phyloP scores from a whole-genome alignment of 1,140 invertebrate genomes.

The Trissolcus basalis region DNA sequence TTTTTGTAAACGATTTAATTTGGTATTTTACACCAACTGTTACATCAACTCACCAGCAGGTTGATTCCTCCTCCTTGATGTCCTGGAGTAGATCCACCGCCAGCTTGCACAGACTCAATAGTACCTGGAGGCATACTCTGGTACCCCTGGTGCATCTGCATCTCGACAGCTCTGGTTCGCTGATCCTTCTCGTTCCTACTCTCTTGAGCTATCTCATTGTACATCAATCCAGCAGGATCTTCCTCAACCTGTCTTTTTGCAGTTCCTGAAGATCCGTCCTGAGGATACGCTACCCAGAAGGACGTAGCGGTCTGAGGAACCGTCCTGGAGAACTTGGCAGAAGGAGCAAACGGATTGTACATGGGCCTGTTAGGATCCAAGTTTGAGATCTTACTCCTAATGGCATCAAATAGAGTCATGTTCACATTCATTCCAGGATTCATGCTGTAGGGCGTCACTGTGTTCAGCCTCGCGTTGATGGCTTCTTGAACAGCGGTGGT shows the following conservation, averaged over 20 bases:
- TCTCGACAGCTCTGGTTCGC: slow-evolving; percentile 64
- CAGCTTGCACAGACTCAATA: slow-evolving; percentile 69
- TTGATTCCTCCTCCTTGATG: slow-evolving; percentile 71
- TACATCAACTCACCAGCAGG: slow-evolving; percentile 71
- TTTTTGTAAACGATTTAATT: no score
- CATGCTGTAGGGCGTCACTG: slow-evolving; percentile 11
- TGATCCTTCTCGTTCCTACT: slow-evolving; percentile 24
- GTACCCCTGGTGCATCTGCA: slow-evolving; percentile 73
- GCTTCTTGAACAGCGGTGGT: slow-evolving; percentile 61
- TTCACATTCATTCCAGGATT: slow-evolving; percentile 49
- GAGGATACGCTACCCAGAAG: slow-evolving; percentile 63
- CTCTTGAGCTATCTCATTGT: slow-evolving; percentile 25
- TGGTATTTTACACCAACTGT: no score
- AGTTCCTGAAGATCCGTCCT: slow-evolving; percentile 16
- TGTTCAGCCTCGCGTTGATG: slow-evolving; percentile 44
- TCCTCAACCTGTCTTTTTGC: slow-evolving; percentile 60
- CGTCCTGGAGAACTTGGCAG: slow-evolving; percentile 31
- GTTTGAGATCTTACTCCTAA: slow-evolving; percentile 61
- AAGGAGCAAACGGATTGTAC: slow-evolving; percentile 9
- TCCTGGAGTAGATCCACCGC: slow-evolving; percentile 66
- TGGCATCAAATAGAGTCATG: slow-evolving; percentile 63
- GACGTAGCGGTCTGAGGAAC: slow-evolving; percentile 50
- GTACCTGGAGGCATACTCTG: slow-evolving; percentile 71
- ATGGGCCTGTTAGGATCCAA: slow-evolving; percentile 19
- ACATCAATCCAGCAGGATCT: slow-evolving; percentile 28